Conservation (phyloP, 1,140 invertebrate genomes). For the Cataglyphis hispanica region DNA sequence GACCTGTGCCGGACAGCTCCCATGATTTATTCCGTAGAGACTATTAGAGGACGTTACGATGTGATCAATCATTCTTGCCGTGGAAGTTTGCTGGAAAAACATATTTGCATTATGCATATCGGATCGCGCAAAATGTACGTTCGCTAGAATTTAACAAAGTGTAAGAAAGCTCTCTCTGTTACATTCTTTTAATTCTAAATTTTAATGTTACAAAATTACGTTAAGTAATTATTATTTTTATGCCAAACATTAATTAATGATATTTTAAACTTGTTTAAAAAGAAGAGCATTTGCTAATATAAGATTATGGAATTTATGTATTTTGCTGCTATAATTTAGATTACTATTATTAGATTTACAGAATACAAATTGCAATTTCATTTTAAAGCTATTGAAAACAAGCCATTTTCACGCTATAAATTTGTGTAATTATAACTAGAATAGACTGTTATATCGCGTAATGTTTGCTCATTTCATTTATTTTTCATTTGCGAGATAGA, state of each 20-base stretch:
- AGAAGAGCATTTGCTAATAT: background rate
- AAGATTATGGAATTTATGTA: background rate
- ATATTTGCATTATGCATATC: constrained; percentile 45
- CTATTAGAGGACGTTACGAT: constrained; percentile 43
- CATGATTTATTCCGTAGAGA: constrained; percentile 34
- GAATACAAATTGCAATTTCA: constrained; percentile 13
- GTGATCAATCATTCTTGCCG: constrained; percentile 47
- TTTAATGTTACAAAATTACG: background rate
- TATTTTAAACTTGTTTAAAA: background rate
- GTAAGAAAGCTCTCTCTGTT: background rate
- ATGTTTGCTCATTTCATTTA: constrained; percentile 12
- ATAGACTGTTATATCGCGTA: background rate
- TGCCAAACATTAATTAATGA: background rate
- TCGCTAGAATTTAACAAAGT: constrained; percentile 12
- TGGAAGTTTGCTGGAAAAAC: constrained; percentile 40
- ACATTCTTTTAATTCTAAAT: constrained; percentile 9
- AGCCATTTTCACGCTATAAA: background rate
- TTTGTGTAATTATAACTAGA: constrained; percentile 2
- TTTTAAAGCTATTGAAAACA: background rate
- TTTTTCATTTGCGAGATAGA: background rate
- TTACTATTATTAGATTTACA: background rate
- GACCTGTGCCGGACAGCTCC: constrained; percentile 20
- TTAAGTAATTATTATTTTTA: background rate
- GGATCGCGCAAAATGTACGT: background rate
- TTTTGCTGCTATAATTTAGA: background rate